These are phyloP conservation scores for Micrasema minimum DNA, from an alignment of 1,140 invertebrate species.

Conservation along the genomic window DNA sequence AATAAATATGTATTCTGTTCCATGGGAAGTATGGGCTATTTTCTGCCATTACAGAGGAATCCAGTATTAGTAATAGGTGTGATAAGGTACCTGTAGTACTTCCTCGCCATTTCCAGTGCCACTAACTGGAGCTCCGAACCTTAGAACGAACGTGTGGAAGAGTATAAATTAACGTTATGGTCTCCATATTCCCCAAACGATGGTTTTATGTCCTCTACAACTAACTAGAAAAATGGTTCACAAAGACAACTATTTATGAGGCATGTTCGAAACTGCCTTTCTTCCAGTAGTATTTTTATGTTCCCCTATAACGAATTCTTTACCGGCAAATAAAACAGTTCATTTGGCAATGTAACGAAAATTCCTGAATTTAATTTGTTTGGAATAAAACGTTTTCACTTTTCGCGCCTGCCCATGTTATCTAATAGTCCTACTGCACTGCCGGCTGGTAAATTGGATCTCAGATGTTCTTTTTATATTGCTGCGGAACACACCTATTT, in stretches of 20 bases:
- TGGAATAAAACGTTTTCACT: conserved; percentile 1
- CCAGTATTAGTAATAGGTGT: not conserved
- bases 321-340: conserved; percentile 24
- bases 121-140: not conserved
- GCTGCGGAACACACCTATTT: too few species aligned
- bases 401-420: not conserved
- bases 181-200: conserved; percentile 36
- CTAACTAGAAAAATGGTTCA: conserved; percentile 33
- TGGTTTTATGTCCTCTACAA: conserved; percentile 24
- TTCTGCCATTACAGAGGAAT: not conserved
- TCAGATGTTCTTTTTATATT: too few species aligned
- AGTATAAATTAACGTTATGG: conserved; percentile 38
- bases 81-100: not conserved
- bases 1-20: not conserved
- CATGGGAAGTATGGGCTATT: not conserved
- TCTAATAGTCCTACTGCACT: too few species aligned
- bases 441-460: too few species aligned
- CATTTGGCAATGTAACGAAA: conserved; percentile 18
- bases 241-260: conserved; percentile 30
- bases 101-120: not conserved
- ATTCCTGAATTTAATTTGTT: conserved; percentile 11
- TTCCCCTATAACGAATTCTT: conserved; percentile 13
- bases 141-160: conserved; percentile 9
- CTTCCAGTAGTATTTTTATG: conserved; percentile 23
- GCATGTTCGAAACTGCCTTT: conserved; percentile 9